Evolutionary conservation across 2,797 vertebrate species (phyloP), one percentile per base, ranked within the genome.

Genomic region (Coracias cyanogaster): DNA sequence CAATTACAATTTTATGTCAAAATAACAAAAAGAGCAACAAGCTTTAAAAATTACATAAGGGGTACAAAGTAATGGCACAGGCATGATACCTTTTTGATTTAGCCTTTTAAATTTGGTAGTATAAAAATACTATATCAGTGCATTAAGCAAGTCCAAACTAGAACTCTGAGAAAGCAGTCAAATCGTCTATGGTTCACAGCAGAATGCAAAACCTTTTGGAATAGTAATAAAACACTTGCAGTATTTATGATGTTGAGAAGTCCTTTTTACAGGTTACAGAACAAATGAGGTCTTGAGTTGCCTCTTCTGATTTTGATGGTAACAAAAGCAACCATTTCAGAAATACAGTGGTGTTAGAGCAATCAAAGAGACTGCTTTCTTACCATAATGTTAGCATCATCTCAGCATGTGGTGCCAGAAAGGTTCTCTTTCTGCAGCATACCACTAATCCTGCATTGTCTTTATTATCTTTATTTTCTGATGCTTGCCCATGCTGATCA

Each of bases 301-400:
- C 94, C 96, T 96, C 92, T 97, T 86, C 96, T 97, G 96, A 97
- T 97, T 98, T 98, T 98, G 97, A 98, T 97, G 97, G 97, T 69
- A 96, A 87, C 70, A 84, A 97, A 96, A 96, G 88, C 91, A 89
- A 92, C 89, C 62, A 74, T 84, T 96, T 96, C 72, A 95, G 95
- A 96, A 96, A 97, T 96, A 97, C 93, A 97, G 74, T 88, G 86
- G 95, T 96, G 97, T 98, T 97, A 97, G 92, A 97, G 98, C 97
- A 98, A 98, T 99, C 98, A 98, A 94, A 97, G 96, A 94, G 90
- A 94, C 97, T 95, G 94, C 95, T 98, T 98, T 92, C 97, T 96
- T 98, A 97, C 98, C 97, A 97, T 98, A 98, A 98, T 98, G 98
- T 98, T 97, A 96, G 97, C 97, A 97, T 96, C 96, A 96, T 97